Conservation (phyloP, 2,797 vertebrate species). For the Loris lydekkerianus region DNA sequence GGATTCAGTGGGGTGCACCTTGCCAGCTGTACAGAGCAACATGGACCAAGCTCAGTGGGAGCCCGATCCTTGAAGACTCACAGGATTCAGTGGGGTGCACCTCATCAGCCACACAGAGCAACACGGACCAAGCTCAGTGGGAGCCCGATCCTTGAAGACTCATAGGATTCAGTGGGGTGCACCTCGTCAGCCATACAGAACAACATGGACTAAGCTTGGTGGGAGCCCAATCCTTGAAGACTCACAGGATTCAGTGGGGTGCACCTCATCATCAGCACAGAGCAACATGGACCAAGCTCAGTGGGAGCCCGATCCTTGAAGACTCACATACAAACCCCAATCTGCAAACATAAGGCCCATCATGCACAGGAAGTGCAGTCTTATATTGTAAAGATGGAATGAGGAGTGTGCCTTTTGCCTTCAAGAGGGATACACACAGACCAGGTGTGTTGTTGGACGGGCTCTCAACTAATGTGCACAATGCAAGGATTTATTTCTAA, state of each 20-base stretch:
- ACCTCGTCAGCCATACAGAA: not conserved
- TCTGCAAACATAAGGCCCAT: not conserved
- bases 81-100: not conserved
- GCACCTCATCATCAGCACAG: too few relatives aligned
- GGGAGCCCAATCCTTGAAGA: not conserved
- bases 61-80: not conserved
- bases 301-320: too few relatives aligned
- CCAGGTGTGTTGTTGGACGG: too few relatives aligned
- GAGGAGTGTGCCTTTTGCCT: conserved; percentile 3
- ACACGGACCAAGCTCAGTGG: not conserved
- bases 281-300: too few relatives aligned
- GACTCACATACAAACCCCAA: not conserved
- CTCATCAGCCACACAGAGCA: not conserved
- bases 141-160: not conserved
- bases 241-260: not conserved
- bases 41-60: not conserved
- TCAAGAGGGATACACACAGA: not conserved
- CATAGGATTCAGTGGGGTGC: not conserved
- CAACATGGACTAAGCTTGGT: not conserved
- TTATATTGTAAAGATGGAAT: not conserved
- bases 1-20: not conserved
- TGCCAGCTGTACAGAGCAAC: not conserved
- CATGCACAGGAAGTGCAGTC: not conserved
- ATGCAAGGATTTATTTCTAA: too few relatives aligned
- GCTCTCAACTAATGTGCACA: too few relatives aligned